phyloP scores from a whole-genome alignment of 2,888 invertebrate genomes.

The Adelphocoris suturalis region DNA sequence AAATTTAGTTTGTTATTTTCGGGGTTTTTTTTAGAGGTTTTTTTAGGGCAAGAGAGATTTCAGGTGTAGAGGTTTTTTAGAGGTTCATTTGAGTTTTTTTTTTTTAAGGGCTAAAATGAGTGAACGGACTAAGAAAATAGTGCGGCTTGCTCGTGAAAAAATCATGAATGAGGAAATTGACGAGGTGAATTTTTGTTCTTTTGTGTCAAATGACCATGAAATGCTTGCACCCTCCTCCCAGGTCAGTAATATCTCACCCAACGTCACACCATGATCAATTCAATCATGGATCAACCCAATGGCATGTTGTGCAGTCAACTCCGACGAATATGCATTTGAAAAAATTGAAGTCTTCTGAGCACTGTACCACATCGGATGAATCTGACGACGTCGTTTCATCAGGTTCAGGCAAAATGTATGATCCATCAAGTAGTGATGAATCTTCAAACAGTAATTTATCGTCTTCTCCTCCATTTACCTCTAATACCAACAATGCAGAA shows the following conservation, averaged over 20 bases:
- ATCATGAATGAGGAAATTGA: conserved; percentile 20
- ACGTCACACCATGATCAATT: conserved; percentile 40
- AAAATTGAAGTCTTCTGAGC: conserved; percentile 11
- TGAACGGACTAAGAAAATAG: conserved; percentile 24
- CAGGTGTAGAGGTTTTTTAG: conserved; percentile 5
- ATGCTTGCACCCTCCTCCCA: conserved; percentile 8
- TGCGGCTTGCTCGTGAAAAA: conserved; percentile 41
- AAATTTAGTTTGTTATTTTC: conserved; percentile 38
- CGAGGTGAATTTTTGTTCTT: conserved; percentile 30
- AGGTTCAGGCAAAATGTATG: conserved; percentile 17
- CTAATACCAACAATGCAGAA: conserved; percentile 24
- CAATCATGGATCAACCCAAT: conserved; percentile 40
- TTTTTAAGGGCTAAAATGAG: conserved; percentile 41
- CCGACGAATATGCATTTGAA: conserved; percentile 28
- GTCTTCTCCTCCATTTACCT: conserved; percentile 23
- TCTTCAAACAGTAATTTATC: conserved; percentile 19
- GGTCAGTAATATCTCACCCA: conserved; percentile 31
- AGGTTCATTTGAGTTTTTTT: background rate
- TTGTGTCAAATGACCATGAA: background rate
- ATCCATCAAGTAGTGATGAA: conserved; percentile 45
- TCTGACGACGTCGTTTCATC: conserved; percentile 27
- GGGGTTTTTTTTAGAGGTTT: background rate
- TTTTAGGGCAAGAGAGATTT: background rate
- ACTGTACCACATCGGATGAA: background rate
- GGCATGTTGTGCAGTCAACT: conserved; percentile 39